phyloP scores from a whole-genome alignment of 2,113 vertebrate species.

The Cheilinus undulatus region DNA sequence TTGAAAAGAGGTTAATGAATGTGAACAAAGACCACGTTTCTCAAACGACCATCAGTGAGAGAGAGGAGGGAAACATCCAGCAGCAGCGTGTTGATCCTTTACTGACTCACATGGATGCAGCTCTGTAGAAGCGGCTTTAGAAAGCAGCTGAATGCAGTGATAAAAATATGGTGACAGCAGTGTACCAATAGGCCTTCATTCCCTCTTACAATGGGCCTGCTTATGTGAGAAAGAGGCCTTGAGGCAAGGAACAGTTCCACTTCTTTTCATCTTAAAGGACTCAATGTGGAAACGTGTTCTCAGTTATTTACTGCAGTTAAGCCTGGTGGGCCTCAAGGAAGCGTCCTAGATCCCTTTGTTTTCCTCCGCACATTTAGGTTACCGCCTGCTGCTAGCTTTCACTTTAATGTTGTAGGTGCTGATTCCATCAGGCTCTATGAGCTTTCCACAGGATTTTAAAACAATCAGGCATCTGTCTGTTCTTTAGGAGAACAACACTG shows the following conservation, averaged over 20 bases:
- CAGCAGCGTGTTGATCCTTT: conserved; percentile 4
- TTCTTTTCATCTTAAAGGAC: conserved; percentile 23
- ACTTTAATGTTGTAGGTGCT: not conserved
- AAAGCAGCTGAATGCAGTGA: conserved; percentile 9
- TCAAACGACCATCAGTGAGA: not conserved
- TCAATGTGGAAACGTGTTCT: not conserved
- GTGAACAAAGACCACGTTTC: not conserved
- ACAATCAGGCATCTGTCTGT: no score
- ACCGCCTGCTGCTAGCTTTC: not conserved
- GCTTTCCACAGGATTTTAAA: no score
- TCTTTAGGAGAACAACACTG: no score
- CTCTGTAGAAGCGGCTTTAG: conserved; percentile 13
- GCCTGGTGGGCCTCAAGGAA: not conserved
- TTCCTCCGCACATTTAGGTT: not conserved
- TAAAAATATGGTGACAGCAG: conserved; percentile 28
- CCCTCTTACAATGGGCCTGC: conserved; percentile 25
- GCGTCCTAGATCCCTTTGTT: not conserved
- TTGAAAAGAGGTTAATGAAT: conserved; percentile 42
- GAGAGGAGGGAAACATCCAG: not conserved
- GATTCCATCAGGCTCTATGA: no score
- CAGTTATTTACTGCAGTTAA: not conserved
- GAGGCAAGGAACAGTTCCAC: conserved; percentile 17
- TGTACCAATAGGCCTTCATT: conserved; percentile 14
- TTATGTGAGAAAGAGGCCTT: conserved; percentile 19
- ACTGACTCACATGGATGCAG: not conserved